Base-by-base conservation (phyloP, 2,113 vertebrate genomes). In the Aphyosemion australe region DNA sequence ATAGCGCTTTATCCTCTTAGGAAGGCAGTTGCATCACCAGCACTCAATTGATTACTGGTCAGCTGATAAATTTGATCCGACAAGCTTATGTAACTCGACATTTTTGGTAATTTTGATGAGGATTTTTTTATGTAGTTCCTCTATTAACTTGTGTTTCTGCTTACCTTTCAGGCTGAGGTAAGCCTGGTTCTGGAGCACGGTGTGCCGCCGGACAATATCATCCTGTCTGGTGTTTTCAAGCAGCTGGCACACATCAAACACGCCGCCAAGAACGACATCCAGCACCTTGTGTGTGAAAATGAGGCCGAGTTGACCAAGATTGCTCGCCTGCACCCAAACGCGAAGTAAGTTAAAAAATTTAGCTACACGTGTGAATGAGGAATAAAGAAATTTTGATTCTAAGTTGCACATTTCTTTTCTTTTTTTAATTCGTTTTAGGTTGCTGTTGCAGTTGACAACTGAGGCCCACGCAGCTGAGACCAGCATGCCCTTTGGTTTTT, bases 401-500 rank as follows among this genome's bases (percentile, higher is more conserved):
- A 6, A 20, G 16, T 52, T 45, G 10, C 8, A 12, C 10, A 51
- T 43, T 3, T 1, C 32, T 20, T 18, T n/a, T n/a, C n/a, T n/a
- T 65, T 19, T 12, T 52, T 20, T 42, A 45, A 1, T 58, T 2
- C 60, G 19, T 34, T 56, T 6, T 53, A 99, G 97, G 93, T 93
- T 99, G 92, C 94, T 99, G 92, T 92, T 99, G 87, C 96, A 96
- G 92, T 93, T 98, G 89, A 94, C 94, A 85, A 97, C 96, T 72
- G 94, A 97, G 88, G 94, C 95, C 65, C 95, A 94, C 34, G 92
- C 90, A 65, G 96, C 95, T 87, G 95, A 98, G 90, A 93, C 94
- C 84, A 96, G 92, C 92, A 93, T 99, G 95, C 92, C 93, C 78
- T 96, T 99, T 62, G 97, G 97, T 80, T 95, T 94, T 84, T 95